Conservation (phyloP, 2,113 vertebrate species). For the Hemiscyllium ocellatum region DNA sequence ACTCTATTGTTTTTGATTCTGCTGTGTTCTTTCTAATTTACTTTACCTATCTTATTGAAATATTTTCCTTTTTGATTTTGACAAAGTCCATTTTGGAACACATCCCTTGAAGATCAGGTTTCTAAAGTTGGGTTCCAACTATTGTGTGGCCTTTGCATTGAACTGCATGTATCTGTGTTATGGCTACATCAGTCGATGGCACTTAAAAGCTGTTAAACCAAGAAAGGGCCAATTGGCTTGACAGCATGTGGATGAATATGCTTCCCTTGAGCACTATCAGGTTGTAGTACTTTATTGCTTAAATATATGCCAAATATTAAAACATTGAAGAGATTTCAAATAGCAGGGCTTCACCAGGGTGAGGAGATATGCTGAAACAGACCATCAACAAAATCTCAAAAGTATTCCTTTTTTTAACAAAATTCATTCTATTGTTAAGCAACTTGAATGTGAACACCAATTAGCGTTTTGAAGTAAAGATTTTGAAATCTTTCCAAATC, state of each 20-base stretch:
- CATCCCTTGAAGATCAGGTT: not conserved
- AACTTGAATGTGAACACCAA: not conserved
- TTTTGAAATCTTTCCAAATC: not conserved
- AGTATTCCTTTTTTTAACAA: not conserved
- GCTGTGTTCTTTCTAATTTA: too few species aligned
- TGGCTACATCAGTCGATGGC: not conserved
- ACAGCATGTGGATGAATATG: not conserved
- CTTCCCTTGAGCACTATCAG: not conserved
- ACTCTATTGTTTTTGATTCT: not conserved
- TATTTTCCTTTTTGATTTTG: not conserved
- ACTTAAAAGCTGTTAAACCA: not conserved
- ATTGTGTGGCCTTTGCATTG: not conserved
- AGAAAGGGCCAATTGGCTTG: not conserved
- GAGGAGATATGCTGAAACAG: not conserved
- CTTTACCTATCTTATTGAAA: not conserved
- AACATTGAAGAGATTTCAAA: not conserved
- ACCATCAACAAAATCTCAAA: not conserved
- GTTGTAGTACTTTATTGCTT: not conserved
- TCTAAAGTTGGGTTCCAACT: not conserved
- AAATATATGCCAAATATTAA: not conserved
- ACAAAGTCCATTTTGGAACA: not conserved
- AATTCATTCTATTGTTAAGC: not conserved
- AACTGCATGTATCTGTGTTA: not conserved
- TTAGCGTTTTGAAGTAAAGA: conserved; percentile 9
- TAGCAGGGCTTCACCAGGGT: not conserved